A percentile compares a stretch with the other conserved stretches of the same genome.
Conservation (phyloP, 2,113 vertebrate genomes). For the Crotalus horridus region DNA sequence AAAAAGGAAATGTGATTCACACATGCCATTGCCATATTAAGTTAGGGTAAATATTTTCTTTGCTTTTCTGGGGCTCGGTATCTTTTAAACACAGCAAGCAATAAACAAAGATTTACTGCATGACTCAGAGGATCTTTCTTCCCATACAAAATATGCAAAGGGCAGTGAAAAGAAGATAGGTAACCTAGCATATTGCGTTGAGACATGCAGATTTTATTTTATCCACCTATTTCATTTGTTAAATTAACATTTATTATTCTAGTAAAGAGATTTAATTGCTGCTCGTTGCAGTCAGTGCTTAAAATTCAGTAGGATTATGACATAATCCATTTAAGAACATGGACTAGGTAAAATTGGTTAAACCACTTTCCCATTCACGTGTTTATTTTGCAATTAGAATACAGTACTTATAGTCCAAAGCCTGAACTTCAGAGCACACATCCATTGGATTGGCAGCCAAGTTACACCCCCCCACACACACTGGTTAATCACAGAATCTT, state of each 20-base stretch:
- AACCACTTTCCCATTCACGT: neutral
- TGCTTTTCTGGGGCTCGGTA: neutral
- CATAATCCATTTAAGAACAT: neutral
- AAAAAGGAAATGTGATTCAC: constrained; percentile 23
- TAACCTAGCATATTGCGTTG: neutral
- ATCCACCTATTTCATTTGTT: neutral
- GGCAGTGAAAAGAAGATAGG: neutral
- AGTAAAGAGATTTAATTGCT: neutral
- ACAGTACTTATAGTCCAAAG: neutral
- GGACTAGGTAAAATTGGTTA: neutral
- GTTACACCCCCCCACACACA: neutral
- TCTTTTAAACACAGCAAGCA: neutral
- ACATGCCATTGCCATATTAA: neutral
- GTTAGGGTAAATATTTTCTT: neutral
- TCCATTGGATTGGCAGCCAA: neutral
- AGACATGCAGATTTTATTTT: neutral
- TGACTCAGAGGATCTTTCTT: neutral
- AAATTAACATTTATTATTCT: neutral
- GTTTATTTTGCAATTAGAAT: neutral
- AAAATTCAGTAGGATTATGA: neutral
- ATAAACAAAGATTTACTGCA: neutral
- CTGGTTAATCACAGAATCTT: neutral
- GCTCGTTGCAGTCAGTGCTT: neutral
- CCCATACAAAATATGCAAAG: neutral
- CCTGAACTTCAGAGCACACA: neutral